phyloP scores from a whole-genome alignment of 2,888 invertebrate genomes.

The Phalangium opilio region DNA sequence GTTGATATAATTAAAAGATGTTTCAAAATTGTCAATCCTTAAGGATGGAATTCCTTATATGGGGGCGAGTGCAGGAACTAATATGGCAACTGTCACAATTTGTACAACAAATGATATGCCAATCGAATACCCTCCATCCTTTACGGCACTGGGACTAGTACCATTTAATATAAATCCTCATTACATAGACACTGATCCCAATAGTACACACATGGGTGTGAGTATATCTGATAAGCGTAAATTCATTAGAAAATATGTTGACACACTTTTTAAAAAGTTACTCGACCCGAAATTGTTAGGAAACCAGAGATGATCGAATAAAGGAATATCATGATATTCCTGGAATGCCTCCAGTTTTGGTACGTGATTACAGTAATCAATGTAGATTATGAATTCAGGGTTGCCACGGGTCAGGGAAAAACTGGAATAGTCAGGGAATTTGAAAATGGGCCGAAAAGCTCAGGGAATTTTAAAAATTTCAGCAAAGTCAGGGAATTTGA shows the following conservation, averaged over 20 bases:
- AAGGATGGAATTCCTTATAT: constrained; percentile 51
- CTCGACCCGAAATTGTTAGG: too few relatives aligned
- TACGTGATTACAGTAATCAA: constrained; percentile 6
- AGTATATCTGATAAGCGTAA: too few relatives aligned
- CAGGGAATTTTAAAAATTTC: too few relatives aligned
- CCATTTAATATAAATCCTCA: constrained; percentile 77
- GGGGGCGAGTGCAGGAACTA: constrained; percentile 66
- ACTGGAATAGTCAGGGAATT: too few relatives aligned
- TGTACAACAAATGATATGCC: constrained; percentile 81
- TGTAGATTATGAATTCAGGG: too few relatives aligned
- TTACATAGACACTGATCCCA: constrained; percentile 43
- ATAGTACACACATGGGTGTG: constrained; percentile 50
- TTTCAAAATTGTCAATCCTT: constrained; percentile 6
- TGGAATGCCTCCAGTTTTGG: constrained; percentile 43
- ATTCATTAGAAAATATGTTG: too few relatives aligned
- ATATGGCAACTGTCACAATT: constrained; percentile 62
- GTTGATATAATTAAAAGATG: too few relatives aligned
- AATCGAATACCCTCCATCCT: constrained; percentile 56
- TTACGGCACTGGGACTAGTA: constrained; percentile 52
- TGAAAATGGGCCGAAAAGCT: too few relatives aligned
- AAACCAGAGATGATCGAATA: constrained; percentile 59
- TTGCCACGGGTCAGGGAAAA: too few relatives aligned
- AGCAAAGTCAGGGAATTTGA: too few relatives aligned
- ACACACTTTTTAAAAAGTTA: too few relatives aligned
- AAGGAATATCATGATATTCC: constrained; percentile 47